Base-by-base conservation (phyloP, 2,113 vertebrate genomes). In the Callipepla squamata region DNA sequence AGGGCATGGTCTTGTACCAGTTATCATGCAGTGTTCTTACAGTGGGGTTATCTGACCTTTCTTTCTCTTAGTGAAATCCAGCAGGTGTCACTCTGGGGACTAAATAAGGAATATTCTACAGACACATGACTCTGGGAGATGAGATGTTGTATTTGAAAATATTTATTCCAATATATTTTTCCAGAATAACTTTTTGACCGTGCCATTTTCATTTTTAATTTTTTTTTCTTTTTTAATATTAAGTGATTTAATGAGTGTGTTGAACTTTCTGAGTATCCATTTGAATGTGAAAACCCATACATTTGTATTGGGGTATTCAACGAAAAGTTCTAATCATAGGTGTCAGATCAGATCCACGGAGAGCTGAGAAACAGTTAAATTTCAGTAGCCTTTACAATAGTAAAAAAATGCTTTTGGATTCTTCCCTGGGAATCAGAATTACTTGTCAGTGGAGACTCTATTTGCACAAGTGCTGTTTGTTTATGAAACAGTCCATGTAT, bases 31-130 rank as follows among this genome's bases (percentile, higher is more conserved):
- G 42, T 40, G 23, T 47, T 80, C 44, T 65, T 55, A 2, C 36
- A 20, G 40, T 65, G 45, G 40, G 10, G 50, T 17, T 74, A 66
- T 50, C 66, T 70, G 30, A 7, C 51, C 30, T 87, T 93, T 73
- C n/a, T 85, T 89, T 89, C 88, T 93, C 42, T 82, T 70, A 26
- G 42, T 76, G 48, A 83, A 92, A 90, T 93, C 95, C 95, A 96
- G 97, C 91, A 97, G 93, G 93, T 97, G 96, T 97, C 95, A 96
- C 94, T 95, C 94, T 96, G 96, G 94, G 92, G 89, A 92, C 92
- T 97, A 92, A 90, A 67, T 84, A 63, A 72, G 48, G 61, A 83
- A 36, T 53, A 40, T 80, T 90, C 62, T 15, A 14, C 30, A 66
- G 3, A 55, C 20, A 55, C 8, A 30, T 10, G 45, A 34, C 7